phyloP scores from a whole-genome alignment of 2,113 vertebrate species.

The Callaeas wilsoni region DNA sequence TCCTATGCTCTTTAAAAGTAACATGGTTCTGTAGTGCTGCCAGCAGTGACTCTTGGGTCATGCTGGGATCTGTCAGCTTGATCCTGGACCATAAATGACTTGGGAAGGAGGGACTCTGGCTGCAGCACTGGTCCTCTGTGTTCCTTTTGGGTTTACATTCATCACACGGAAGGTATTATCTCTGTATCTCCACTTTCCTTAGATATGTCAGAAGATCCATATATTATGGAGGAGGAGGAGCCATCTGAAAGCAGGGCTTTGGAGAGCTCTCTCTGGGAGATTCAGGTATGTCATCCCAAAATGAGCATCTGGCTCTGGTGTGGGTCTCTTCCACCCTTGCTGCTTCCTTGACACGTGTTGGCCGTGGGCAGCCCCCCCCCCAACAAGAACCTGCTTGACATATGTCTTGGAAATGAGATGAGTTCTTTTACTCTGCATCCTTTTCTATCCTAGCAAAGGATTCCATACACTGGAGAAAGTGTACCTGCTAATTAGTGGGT shows the following conservation, averaged over 20 bases:
- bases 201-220: constrained; percentile 84
- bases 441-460: background rate
- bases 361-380: background rate
- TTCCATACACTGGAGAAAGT: background rate
- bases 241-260: constrained; percentile 82
- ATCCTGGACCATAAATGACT: background rate
- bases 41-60: background rate
- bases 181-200: background rate
- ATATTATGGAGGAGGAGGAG: constrained; percentile 82
- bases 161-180: background rate
- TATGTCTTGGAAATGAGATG: background rate
- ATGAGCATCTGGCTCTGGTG: background rate
- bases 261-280: constrained; percentile 95
- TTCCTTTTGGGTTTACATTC: background rate
- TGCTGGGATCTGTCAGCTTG: background rate
- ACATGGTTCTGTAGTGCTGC: background rate
- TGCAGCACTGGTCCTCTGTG: background rate
- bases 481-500: background rate
- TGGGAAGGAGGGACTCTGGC: background rate
- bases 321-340: background rate
- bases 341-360: accelerated
- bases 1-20: background rate
- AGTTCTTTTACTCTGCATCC: background rate
- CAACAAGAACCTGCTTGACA: background rate
- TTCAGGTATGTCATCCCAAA: constrained; percentile 75